phyloP scores from a whole-genome alignment of 2,888 invertebrate genomes.

The Metacarcinus magister region DNA sequence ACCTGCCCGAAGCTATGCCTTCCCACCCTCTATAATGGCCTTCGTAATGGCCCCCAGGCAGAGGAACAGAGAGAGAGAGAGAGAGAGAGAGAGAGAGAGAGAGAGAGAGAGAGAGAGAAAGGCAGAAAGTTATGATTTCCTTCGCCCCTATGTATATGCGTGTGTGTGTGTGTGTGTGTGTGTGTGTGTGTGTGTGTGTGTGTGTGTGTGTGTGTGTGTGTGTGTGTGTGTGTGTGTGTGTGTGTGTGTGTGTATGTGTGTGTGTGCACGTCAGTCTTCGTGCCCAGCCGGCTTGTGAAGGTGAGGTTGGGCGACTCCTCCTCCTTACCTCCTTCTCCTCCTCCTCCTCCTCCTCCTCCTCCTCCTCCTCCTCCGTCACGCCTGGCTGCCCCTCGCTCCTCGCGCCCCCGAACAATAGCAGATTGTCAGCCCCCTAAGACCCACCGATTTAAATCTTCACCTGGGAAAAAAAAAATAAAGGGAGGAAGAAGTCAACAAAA shows the following conservation, averaged over 20 bases:
- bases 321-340: background rate
- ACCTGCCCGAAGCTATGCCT: slow-evolving; percentile 35
- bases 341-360: background rate
- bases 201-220: background rate
- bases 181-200: no score
- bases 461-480: slow-evolving; percentile 22
- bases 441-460: slow-evolving; percentile 57
- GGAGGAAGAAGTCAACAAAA: background rate
- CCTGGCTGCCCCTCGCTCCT: slow-evolving; percentile 47
- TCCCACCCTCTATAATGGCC: slow-evolving; percentile 45
- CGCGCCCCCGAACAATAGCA: slow-evolving; percentile 60
- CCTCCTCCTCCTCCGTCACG: background rate
- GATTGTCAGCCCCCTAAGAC: slow-evolving; percentile 42
- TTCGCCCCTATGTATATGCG: background rate
- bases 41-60: background rate
- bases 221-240: background rate
- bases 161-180: no score
- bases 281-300: background rate
- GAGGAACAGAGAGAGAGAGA: slow-evolving; percentile 36
- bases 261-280: background rate
- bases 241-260: slow-evolving; percentile 32
- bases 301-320: background rate
- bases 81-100: slow-evolving; percentile 48
- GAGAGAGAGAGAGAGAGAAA: slow-evolving; percentile 42
- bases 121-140: background rate